Evolutionary conservation across 2,888 invertebrate genomes (phyloP), one percentile per base, ranked within the genome.

Genomic region (Emesis furor): DNA sequence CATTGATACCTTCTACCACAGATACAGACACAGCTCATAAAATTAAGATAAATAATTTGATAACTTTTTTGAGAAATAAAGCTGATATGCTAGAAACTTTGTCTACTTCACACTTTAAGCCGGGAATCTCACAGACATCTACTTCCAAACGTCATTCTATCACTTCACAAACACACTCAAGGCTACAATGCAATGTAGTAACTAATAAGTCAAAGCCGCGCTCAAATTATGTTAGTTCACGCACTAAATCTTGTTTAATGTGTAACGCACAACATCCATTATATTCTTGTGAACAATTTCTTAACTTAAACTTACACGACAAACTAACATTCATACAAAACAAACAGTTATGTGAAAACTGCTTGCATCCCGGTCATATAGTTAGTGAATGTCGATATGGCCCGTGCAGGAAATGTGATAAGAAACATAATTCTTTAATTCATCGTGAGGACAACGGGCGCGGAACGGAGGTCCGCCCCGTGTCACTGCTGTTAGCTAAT

Each of bases 71-170:
- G 6, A 65, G 51, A 12, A 73, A 73, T 42, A 73, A 76, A 42
- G 80, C 81, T 12, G 81, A 81, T 65, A 74, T 74, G 69, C 42
- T 81, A 51, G 77, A 81, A 51, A 65, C 76, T 32, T 67, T 77
- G 17, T 51, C 55, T 8, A 7, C 17, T 32, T 17, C 68, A 17
- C 55, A 71, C 17, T 62, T 30, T 68, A 74, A 71, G 12, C 42
- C 71, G 8, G 24, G 30, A 24, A 65, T 12, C 24, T 65, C 12
- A 10, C 62, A 32, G 12, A 32, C 62, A 32, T 30, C 24, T 12
- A 65, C 7, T 24, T 62, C 30, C 3, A 62, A 65, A 65, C 32
- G 62, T 65, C 62, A 30, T 30, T 24, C 62, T 30, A 10, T 30
- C 62, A 32, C 32, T 30, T 24, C 59, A 24, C 30, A 32, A 0